These are phyloP conservation scores for Physella acuta DNA, from an alignment of 1,140 invertebrate genomes.

Conservation along the genomic window DNA sequence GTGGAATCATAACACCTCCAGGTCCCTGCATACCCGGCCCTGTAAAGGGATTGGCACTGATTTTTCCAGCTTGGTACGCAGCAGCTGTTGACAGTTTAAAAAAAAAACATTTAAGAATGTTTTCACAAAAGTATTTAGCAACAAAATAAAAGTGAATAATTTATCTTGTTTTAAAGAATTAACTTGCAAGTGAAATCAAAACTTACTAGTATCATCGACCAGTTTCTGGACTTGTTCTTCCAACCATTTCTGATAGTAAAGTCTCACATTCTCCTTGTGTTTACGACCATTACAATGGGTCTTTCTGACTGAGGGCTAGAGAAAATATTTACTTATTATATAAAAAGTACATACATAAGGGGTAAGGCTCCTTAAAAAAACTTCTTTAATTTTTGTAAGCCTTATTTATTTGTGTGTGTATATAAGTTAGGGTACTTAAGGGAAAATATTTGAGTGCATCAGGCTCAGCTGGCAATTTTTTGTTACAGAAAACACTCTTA, in stretches of 20 bases:
- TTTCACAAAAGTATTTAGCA: no score
- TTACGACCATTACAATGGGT: conserved; percentile 98
- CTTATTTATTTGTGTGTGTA: no score
- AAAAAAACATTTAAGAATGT: not conserved
- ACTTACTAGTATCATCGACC: conserved; percentile 90
- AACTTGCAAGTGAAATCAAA: no score
- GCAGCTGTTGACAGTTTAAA: conserved; percentile 67
- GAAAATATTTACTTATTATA: conserved; percentile 1
- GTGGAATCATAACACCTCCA: conserved; percentile 69
- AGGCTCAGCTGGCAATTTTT: no score
- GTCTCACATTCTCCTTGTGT: conserved; percentile 99
- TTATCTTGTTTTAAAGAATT: no score
- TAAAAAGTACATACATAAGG: not conserved
- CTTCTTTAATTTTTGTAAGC: no score
- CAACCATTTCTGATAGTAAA: conserved; percentile 99
- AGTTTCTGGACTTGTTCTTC: conserved; percentile 98
- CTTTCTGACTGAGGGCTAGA: conserved; percentile 90
- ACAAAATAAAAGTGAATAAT: no score
- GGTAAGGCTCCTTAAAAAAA: no score
- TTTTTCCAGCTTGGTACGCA: conserved; percentile 92
- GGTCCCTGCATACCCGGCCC: conserved; percentile 58
- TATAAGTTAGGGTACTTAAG: no score
- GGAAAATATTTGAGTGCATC: no score
- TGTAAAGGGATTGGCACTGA: conserved; percentile 82
- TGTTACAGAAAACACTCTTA: no score